Percentiles rank a stretch among this genome's conserved stretches.
phyloP scores from a whole-genome alignment of 2,797 vertebrate genomes.

The Sebastolobus alascanus region DNA sequence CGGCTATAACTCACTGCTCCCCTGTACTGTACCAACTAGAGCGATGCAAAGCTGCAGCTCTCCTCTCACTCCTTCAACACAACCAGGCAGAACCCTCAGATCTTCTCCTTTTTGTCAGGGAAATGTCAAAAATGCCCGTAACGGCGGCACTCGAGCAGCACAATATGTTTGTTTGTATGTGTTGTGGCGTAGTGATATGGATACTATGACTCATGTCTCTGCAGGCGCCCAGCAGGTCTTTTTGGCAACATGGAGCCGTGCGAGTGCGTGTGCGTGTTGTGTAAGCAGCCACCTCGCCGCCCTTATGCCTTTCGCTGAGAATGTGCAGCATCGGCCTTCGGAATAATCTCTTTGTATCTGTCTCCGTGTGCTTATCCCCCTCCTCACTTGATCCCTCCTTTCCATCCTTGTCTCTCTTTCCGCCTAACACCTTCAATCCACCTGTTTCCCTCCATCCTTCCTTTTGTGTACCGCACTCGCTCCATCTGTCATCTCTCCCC shows the following conservation, averaged over 20 bases:
- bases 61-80: constrained; percentile 57
- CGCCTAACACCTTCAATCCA: constrained; percentile 72
- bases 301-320: constrained; percentile 52
- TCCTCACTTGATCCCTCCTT: constrained; percentile 62
- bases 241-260: constrained; percentile 51
- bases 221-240: constrained; percentile 69
- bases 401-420: constrained; percentile 73
- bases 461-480: constrained; percentile 56
- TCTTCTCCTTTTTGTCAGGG: constrained; percentile 61
- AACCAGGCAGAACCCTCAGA: constrained; percentile 53
- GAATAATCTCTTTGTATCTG: constrained; percentile 76
- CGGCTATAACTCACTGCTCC: constrained; percentile 61
- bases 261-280: constrained; percentile 46
- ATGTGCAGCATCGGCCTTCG: constrained; percentile 62
- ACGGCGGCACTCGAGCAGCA: constrained; percentile 59
- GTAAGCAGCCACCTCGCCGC: constrained; percentile 62
- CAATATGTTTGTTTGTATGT: constrained; percentile 76
- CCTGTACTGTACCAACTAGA: constrained; percentile 65
- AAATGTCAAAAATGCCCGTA: constrained; percentile 72
- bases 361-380: constrained; percentile 61
- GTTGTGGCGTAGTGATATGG: constrained; percentile 70
- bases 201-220: constrained; percentile 76
- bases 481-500: constrained; percentile 73
- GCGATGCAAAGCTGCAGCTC: constrained; percentile 60
- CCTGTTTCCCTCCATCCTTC: constrained; percentile 73